These are phyloP conservation scores for Calameuta filiformis DNA, from an alignment of 2,888 invertebrate genomes.

Conservation along the genomic window DNA sequence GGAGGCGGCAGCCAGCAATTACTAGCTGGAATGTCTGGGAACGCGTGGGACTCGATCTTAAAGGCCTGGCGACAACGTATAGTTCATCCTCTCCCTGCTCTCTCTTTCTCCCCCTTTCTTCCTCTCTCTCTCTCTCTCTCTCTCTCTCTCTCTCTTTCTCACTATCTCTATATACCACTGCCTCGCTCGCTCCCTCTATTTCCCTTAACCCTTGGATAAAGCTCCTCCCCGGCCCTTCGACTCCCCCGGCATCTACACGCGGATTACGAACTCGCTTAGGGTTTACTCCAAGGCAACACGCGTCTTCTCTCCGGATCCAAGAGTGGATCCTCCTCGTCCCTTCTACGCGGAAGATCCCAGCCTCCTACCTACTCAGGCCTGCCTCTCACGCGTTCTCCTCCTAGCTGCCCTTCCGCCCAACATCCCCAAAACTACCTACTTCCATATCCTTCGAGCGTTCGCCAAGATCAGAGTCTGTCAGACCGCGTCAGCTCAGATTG, in stretches of 20 bases:
- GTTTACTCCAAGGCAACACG: background rate
- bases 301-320: background rate
- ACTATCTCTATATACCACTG: background rate
- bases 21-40: slow-evolving; percentile 62
- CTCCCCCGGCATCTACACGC: background rate
- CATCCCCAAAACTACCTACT: background rate
- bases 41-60: slow-evolving; percentile 59
- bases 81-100: slow-evolving; percentile 10
- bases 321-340: background rate
- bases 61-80: slow-evolving; percentile 37
- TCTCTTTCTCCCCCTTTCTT: background rate
- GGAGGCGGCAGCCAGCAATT: slow-evolving; percentile 60
- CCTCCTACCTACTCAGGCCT: background rate
- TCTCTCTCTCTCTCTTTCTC: background rate
- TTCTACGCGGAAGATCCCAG: background rate
- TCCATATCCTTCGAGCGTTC: background rate
- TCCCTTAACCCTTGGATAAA: slow-evolving; percentile 8
- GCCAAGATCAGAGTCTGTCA: background rate
- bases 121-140: background rate
- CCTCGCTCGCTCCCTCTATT: background rate
- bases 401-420: background rate
- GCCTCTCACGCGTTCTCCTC: background rate
- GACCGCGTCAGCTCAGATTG: background rate
- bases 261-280: background rate
- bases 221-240: slow-evolving; percentile 8